Conservation (phyloP, 2,113 vertebrate genomes). For the Myrmecobius fasciatus region DNA sequence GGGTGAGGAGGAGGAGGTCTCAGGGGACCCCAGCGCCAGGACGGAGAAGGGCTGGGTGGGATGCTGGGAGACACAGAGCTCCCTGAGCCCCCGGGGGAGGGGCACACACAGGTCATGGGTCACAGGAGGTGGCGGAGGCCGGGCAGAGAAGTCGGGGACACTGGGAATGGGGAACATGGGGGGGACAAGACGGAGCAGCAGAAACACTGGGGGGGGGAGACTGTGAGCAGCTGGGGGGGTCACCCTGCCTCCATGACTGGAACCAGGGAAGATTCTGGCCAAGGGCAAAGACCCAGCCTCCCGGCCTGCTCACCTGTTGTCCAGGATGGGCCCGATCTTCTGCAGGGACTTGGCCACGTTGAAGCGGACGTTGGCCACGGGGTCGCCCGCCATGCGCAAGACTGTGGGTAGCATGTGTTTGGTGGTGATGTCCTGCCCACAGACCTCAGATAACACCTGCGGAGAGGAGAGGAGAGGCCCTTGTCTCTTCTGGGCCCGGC, state of each 20-base stretch:
- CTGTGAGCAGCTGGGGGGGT: neutral
- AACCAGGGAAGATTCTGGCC: too few relatives aligned
- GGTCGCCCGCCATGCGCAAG: constrained; percentile 83
- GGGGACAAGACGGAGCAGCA: neutral
- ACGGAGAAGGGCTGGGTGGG: too few relatives aligned
- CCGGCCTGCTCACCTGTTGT: constrained; percentile 75
- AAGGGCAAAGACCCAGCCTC: neutral
- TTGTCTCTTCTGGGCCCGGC: neutral
- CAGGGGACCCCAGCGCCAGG: neutral
- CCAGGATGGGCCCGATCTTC: constrained; percentile 84
- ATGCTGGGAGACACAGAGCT: neutral
- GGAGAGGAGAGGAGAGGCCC: too few relatives aligned
- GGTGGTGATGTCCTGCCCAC: constrained; percentile 84
- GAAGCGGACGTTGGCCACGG: constrained; percentile 84
- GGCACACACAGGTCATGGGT: neutral
- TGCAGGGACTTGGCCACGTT: constrained; percentile 86
- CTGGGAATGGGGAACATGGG: neutral
- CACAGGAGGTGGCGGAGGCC: too few relatives aligned
- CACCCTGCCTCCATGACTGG: neutral
- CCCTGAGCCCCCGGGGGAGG: neutral
- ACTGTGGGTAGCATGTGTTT: constrained; percentile 85
- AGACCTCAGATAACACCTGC: constrained; percentile 84
- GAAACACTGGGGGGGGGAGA: neutral
- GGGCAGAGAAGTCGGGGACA: too few relatives aligned
- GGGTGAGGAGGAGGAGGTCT: neutral